Evolutionary conservation across 2,888 invertebrate species (phyloP).

Genomic region (Lithophane leautieri): DNA sequence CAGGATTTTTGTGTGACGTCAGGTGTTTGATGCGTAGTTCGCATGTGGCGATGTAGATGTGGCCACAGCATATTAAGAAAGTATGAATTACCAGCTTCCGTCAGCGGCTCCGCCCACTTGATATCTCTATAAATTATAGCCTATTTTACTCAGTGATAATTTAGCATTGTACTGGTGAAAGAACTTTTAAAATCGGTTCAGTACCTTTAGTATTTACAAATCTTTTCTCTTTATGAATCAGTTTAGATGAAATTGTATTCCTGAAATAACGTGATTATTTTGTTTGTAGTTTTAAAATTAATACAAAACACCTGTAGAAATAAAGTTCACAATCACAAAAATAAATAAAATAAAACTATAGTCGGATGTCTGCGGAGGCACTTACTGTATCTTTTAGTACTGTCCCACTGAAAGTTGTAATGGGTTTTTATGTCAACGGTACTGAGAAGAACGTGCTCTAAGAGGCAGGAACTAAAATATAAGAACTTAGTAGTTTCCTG

Average conservation of each 20-base stretch:
- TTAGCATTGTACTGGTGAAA: no score
- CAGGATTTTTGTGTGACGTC: no score
- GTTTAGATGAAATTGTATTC: neutral
- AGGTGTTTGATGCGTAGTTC: no score
- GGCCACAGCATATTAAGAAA: no score
- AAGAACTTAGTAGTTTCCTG: constrained; percentile 2
- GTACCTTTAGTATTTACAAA: no score
- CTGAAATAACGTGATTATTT: neutral
- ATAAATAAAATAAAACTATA: constrained; percentile 8
- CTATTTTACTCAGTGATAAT: no score
- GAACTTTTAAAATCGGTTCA: no score
- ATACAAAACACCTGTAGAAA: neutral
- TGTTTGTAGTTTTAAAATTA: constrained; percentile 1
- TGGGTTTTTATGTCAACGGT: constrained; percentile 34
- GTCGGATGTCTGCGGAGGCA: neutral
- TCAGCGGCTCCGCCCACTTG: no score
- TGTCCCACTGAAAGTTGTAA: constrained; percentile 26
- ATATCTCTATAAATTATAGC: no score
- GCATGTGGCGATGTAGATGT: no score
- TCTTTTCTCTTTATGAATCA: no score
- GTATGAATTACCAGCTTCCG: no score
- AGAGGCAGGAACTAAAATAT: constrained; percentile 21
- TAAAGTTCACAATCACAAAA: neutral
- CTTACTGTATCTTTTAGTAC: constrained; percentile 29
- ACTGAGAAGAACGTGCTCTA: constrained; percentile 22